phyloP scores from a whole-genome alignment of 2,888 invertebrate genomes.

The Saturnia pavonia region DNA sequence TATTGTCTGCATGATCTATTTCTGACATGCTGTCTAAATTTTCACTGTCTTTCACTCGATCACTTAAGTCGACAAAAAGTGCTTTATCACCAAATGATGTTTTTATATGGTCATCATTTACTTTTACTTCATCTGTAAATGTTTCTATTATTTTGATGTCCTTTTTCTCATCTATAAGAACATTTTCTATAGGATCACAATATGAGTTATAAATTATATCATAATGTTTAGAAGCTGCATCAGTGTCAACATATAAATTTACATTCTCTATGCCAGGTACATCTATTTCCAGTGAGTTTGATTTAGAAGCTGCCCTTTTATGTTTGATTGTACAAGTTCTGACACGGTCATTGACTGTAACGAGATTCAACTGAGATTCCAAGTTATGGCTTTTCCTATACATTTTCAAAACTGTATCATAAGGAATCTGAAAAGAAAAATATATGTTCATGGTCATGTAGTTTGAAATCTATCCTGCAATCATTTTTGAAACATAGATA shows the following conservation, averaged over 20 bases:
- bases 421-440: constrained; percentile 24
- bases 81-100: neutral
- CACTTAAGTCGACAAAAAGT: neutral
- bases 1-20: neutral
- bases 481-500: neutral
- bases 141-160: constrained; percentile 1
- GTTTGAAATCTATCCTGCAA: neutral
- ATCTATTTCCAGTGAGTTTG: neutral
- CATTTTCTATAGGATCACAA: constrained; percentile 7
- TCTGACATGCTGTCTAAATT: neutral
- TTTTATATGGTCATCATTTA: neutral
- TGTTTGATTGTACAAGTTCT: constrained; percentile 1
- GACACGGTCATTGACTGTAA: neutral
- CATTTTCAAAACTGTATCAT: constrained; percentile 6
- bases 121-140: neutral
- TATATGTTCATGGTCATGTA: neutral
- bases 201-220: neutral
- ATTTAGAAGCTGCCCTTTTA: neutral
- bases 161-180: neutral
- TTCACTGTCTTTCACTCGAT: neutral
- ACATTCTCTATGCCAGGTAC: neutral
- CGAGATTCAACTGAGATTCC: neutral
- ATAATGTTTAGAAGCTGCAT: neutral
- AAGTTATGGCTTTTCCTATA: constrained; percentile 1
- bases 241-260: neutral